A percentile compares a stretch with the other conserved stretches of the same genome.
Evolutionary conservation across 2,797 vertebrate species (phyloP).

Genomic region (Borostomias antarcticus): DNA sequence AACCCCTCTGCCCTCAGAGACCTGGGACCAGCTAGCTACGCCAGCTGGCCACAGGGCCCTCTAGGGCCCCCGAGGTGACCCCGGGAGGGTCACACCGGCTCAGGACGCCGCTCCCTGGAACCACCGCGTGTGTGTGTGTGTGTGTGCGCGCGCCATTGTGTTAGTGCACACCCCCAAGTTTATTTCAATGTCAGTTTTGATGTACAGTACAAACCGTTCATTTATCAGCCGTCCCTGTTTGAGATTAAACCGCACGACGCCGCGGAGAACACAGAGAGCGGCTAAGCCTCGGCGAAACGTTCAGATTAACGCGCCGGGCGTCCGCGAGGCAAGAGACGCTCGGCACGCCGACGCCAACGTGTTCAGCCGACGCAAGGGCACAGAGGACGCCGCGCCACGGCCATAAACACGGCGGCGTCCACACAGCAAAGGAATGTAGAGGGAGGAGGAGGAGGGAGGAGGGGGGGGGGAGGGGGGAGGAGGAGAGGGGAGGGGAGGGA

Average conservation of each 20-base stretch:
- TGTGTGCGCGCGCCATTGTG: conserved; percentile 29
- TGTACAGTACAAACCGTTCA: not conserved
- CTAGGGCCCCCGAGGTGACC: conserved; percentile 41
- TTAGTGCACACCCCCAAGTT: conserved; percentile 1
- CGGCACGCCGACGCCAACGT: not conserved
- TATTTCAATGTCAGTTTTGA: not conserved
- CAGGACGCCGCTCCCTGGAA: conserved; percentile 35
- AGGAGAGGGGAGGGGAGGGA: not conserved
- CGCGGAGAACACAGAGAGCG: too few species aligned
- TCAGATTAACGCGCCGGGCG: too few species aligned
- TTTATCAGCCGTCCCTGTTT: not conserved
- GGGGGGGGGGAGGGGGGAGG: not conserved
- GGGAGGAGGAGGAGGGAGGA: conserved; percentile 9
- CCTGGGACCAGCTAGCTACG: conserved; percentile 59
- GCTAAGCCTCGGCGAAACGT: too few species aligned
- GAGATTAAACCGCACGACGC: not conserved
- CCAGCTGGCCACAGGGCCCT: conserved; percentile 70
- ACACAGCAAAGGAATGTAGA: too few species aligned
- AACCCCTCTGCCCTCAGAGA: conserved; percentile 60
- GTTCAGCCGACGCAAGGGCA: not conserved
- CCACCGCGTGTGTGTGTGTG: conserved; percentile 16
- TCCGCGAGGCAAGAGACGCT: too few species aligned
- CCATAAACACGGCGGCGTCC: too few species aligned
- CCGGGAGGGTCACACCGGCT: conserved; percentile 41
- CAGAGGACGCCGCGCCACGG: too few species aligned